Conservation (phyloP, 2,888 invertebrate genomes). For the Sinelater perroti region DNA sequence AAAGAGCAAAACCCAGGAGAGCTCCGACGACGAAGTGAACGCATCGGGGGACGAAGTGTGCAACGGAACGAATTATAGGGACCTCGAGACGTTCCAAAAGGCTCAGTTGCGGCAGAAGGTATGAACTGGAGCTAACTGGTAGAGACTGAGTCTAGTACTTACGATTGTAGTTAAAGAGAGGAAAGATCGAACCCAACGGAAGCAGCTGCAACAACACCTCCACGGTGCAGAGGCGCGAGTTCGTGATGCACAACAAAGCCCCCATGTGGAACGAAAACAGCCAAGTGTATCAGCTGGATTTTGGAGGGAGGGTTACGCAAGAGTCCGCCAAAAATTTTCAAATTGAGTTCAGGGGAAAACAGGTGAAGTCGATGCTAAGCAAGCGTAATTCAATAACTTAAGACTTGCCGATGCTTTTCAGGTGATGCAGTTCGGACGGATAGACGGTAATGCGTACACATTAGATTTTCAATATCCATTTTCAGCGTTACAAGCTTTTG, state of each 20-base stretch:
- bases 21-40: constrained; percentile 82
- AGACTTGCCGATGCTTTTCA: constrained; percentile 54
- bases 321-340: constrained; percentile 99
- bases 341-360: constrained; percentile 95
- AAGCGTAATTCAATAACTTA: neutral
- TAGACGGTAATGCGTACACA: constrained; percentile 98
- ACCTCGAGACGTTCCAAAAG: constrained; percentile 91
- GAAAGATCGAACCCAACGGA: constrained; percentile 67
- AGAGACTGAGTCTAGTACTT: neutral
- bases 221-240: constrained; percentile 74
- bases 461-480: constrained; percentile 99
- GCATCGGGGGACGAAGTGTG: constrained; percentile 67
- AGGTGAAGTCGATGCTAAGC: constrained; percentile 69
- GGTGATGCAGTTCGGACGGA: constrained; percentile 99
- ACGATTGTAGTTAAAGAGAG: constrained; percentile 73
- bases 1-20: constrained; percentile 76
- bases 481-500: constrained; percentile 97
- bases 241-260: constrained; percentile 96
- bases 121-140: constrained; percentile 30
- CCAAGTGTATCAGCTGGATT: constrained; percentile 98
- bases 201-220: constrained; percentile 60
- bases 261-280: constrained; percentile 95
- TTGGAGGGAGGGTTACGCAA: constrained; percentile 98
- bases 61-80: constrained; percentile 79
- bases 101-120: constrained; percentile 92